Conservation (phyloP, 2,888 invertebrate genomes). For the Lasius platythorax region DNA sequence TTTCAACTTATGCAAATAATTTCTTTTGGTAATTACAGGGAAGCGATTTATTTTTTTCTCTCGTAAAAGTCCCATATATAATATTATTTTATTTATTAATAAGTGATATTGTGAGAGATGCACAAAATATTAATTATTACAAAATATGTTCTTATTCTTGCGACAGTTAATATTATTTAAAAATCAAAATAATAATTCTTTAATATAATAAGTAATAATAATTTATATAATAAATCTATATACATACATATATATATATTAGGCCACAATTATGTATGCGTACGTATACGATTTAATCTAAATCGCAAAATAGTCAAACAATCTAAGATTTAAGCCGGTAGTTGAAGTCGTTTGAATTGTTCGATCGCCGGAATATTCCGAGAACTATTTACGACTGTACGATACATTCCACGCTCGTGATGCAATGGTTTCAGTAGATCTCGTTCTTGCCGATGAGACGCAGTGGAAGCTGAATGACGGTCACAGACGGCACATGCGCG, state of each 20-base stretch:
- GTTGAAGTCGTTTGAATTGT: background rate
- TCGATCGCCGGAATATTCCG: slow-evolving; percentile 21
- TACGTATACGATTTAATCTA: background rate
- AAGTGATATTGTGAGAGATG: background rate
- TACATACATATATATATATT: background rate
- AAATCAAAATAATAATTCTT: too few species aligned
- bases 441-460: slow-evolving; percentile 62
- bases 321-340: background rate
- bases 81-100: background rate
- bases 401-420: background rate
- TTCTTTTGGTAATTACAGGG: slow-evolving; percentile 10
- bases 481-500: slow-evolving; percentile 81
- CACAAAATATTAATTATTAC: slow-evolving; percentile 3
- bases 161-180: too few species aligned
- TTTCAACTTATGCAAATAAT: background rate
- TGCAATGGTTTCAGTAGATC: slow-evolving; percentile 42
- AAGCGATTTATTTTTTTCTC: slow-evolving; percentile 21
- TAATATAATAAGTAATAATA: background rate
- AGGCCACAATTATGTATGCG: background rate
- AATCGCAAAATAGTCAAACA: background rate
- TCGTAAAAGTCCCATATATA: background rate
- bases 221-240: background rate
- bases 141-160: too few species aligned
- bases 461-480: slow-evolving; percentile 59
- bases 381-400: background rate